These are phyloP conservation scores for Scylla paramamosain DNA, from an alignment of 1,140 invertebrate species.

Conservation along the genomic window DNA sequence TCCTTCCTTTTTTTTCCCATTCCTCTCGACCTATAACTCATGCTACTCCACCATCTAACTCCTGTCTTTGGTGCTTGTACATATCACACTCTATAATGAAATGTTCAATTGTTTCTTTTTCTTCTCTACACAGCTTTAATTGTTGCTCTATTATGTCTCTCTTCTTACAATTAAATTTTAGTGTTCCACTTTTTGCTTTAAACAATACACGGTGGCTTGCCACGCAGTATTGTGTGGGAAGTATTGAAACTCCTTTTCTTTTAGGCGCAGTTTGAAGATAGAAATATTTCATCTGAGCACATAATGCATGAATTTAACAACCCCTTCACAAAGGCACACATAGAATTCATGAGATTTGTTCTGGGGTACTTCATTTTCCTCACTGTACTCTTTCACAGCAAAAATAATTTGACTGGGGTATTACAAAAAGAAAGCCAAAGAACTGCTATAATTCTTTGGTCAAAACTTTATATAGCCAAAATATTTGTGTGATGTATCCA, in stretches of 20 bases:
- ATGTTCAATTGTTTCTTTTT: no score
- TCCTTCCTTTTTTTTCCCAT: no score
- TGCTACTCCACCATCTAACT: no score
- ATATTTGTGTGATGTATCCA: conserved; percentile 30
- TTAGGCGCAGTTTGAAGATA: conserved; percentile 35
- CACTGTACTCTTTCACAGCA: conserved; percentile 50
- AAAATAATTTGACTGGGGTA: conserved; percentile 36
- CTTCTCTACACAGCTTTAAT: no score
- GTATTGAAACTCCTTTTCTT: conserved; percentile 50
- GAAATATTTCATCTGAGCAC: conserved; percentile 23
- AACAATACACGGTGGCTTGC: conserved; percentile 37
- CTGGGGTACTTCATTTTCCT: conserved; percentile 33
- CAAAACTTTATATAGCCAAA: neutral
- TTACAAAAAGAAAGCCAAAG: conserved; percentile 25
- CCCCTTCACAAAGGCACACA: conserved; percentile 49
- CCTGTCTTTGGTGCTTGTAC: no score
- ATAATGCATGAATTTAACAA: conserved; percentile 54
- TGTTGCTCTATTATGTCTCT: no score
- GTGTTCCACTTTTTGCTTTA: no score
- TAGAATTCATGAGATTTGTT: conserved; percentile 39
- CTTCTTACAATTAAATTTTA: no score
- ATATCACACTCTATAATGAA: no score
- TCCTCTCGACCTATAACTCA: no score
- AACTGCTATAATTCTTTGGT: neutral
- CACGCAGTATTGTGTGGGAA: conserved; percentile 33